phyloP scores from a whole-genome alignment of 2,797 vertebrate genomes.

The Mus spretus region DNA sequence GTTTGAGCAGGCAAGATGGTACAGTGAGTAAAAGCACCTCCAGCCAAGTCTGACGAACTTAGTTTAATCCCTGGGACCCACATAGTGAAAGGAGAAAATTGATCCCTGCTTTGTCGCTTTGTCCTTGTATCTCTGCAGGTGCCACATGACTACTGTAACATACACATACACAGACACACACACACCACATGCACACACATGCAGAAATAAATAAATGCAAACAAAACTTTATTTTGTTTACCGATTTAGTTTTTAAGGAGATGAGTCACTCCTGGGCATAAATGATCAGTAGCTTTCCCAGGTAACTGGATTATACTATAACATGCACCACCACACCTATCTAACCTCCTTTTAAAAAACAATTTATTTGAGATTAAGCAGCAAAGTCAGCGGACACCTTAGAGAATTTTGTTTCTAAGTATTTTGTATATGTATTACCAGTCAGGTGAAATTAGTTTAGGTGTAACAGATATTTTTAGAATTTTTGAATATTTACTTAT shows the following conservation, averaged over 20 bases:
- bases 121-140: not conserved
- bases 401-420: not conserved
- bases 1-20: not conserved
- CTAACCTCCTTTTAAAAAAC: conserved; percentile 45
- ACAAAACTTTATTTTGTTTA: not conserved
- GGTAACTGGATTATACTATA: not conserved
- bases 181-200: not conserved
- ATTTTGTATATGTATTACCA: not conserved
- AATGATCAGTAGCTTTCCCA: not conserved
- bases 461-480: conserved; percentile 2
- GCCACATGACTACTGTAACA: not conserved
- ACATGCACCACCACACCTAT: not conserved
- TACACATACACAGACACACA: not conserved
- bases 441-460: not conserved
- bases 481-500: conserved; percentile 29
- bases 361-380: not conserved
- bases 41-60: not conserved
- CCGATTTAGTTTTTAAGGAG: not conserved
- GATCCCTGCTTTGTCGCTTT: not conserved
- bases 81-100: not conserved
- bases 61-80: not conserved
- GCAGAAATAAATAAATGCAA: not conserved
- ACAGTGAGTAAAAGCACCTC: not conserved
- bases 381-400: not conserved
- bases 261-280: not conserved